Evolutionary conservation across 2,888 invertebrate genomes (phyloP).

Genomic region (Parthenolecanium corni): DNA sequence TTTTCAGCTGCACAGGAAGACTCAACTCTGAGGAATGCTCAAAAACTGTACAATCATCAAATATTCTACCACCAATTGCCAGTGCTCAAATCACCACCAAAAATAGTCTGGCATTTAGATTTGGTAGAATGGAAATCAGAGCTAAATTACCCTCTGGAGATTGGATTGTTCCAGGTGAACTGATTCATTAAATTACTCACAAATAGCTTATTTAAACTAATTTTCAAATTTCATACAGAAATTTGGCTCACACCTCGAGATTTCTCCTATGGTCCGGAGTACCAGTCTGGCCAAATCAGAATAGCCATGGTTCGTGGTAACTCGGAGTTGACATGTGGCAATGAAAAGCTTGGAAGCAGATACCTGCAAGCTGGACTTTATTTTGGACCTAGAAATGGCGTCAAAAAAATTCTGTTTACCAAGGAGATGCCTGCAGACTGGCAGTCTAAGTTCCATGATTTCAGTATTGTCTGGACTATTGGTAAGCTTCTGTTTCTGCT

Average conservation of each 20-base stretch:
- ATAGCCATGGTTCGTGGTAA: slow-evolving; percentile 43
- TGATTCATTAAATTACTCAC: background rate
- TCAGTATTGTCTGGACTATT: slow-evolving; percentile 43
- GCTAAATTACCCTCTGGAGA: slow-evolving; percentile 64
- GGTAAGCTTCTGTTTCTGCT: slow-evolving; percentile 31
- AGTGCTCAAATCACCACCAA: slow-evolving; percentile 53
- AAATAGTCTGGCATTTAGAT: slow-evolving; percentile 52
- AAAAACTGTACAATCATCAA: slow-evolving; percentile 35
- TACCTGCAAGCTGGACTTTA: slow-evolving; percentile 37
- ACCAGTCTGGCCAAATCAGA: slow-evolving; percentile 43
- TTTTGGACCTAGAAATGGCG: slow-evolving; percentile 32
- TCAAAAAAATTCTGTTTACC: slow-evolving; percentile 34
- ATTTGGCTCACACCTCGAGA: slow-evolving; percentile 39
- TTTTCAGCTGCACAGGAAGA: slow-evolving; percentile 25
- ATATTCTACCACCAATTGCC: slow-evolving; percentile 56
- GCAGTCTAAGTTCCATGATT: slow-evolving; percentile 43
- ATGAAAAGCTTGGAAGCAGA: slow-evolving; percentile 34
- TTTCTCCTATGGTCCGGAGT: slow-evolving; percentile 35
- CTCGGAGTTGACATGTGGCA: slow-evolving; percentile 25
- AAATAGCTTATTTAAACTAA: too few relatives aligned
- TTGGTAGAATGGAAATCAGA: slow-evolving; percentile 54
- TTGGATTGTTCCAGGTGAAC: slow-evolving; percentile 61
- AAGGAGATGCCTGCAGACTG: slow-evolving; percentile 34
- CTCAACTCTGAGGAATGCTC: slow-evolving; percentile 6
- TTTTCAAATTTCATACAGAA: slow-evolving; percentile 35